phyloP scores from a whole-genome alignment of 1,140 invertebrate species.

The Drosophila ercepeae region DNA sequence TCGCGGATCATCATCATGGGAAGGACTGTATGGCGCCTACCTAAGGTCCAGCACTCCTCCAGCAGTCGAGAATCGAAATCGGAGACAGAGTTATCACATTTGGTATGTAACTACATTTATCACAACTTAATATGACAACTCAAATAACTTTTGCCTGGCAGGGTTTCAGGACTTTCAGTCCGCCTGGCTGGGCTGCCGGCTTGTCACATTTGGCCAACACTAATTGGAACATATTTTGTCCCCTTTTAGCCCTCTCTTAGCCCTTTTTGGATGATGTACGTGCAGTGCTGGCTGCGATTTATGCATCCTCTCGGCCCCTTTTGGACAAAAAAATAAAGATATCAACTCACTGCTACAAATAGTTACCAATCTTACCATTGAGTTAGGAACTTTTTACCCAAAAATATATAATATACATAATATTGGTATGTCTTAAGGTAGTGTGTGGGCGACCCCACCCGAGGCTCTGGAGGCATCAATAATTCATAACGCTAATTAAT shows the following conservation, averaged over 20 bases:
- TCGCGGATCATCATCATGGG: slow-evolving; percentile 55
- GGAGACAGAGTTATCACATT: slow-evolving; percentile 74
- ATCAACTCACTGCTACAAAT: slow-evolving; percentile 41
- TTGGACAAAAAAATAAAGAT: slow-evolving; percentile 64
- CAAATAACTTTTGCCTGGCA: slow-evolving; percentile 73
- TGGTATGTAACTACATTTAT: slow-evolving; percentile 82
- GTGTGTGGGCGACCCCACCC: slow-evolving; percentile 25
- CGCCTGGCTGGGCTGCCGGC: slow-evolving; percentile 10
- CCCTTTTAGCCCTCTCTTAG: slow-evolving; percentile 10
- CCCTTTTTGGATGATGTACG: slow-evolving; percentile 41
- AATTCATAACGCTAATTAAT: slow-evolving; percentile 83
- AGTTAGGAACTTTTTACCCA: neutral
- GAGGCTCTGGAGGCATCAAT: slow-evolving; percentile 57
- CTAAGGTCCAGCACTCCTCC: slow-evolving; percentile 19
- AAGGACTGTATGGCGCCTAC: slow-evolving; percentile 13
- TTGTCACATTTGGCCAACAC: slow-evolving; percentile 68
- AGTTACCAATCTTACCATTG: neutral
- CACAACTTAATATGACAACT: slow-evolving; percentile 82
- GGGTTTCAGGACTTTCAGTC: slow-evolving; percentile 1
- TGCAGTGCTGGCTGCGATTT: slow-evolving; percentile 48
- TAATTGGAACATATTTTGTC: slow-evolving; percentile 81
- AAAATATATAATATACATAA: neutral
- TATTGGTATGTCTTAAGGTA: neutral
- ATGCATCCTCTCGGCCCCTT: slow-evolving; percentile 57
- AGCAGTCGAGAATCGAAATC: slow-evolving; percentile 2